phyloP scores from a whole-genome alignment of 2,113 vertebrate genomes.

The Rhombomys opimus region DNA sequence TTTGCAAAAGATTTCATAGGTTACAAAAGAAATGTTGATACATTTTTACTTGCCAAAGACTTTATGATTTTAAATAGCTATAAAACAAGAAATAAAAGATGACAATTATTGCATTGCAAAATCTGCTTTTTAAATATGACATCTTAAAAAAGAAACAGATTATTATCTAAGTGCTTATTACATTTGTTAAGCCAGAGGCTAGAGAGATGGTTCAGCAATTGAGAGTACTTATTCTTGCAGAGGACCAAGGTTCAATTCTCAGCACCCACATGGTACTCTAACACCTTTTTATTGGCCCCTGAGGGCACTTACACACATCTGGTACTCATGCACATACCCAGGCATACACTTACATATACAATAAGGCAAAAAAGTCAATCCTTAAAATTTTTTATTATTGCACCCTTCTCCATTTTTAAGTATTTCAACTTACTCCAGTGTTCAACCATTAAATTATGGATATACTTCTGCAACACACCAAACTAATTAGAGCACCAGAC shows the following conservation, averaged over 20 bases:
- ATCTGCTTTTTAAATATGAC: slow-evolving; percentile 5
- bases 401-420: not conserved
- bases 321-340: not conserved
- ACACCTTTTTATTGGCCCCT: not conserved
- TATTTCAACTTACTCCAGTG: not conserved
- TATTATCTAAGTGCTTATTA: slow-evolving; percentile 9
- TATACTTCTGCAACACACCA: not conserved
- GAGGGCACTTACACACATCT: not conserved
- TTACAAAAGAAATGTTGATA: not conserved
- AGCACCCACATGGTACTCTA: not conserved
- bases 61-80: slow-evolving; percentile 33
- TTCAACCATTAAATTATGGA: slow-evolving; percentile 20
- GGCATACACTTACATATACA: not conserved
- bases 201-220: not conserved
- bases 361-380: not conserved
- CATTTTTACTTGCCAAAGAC: not conserved
- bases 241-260: not conserved
- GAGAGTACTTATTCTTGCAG: not conserved
- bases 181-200: not conserved
- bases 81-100: not conserved
- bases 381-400: not conserved
- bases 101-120: not conserved
- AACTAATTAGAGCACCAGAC: not conserved
- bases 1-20: slow-evolving; percentile 40
- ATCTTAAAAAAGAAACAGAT: not conserved